A percentile compares a stretch with the other conserved stretches of the same genome.
phyloP scores from a whole-genome alignment of 1,140 invertebrate species.

The Zelostemma sp. region DNA sequence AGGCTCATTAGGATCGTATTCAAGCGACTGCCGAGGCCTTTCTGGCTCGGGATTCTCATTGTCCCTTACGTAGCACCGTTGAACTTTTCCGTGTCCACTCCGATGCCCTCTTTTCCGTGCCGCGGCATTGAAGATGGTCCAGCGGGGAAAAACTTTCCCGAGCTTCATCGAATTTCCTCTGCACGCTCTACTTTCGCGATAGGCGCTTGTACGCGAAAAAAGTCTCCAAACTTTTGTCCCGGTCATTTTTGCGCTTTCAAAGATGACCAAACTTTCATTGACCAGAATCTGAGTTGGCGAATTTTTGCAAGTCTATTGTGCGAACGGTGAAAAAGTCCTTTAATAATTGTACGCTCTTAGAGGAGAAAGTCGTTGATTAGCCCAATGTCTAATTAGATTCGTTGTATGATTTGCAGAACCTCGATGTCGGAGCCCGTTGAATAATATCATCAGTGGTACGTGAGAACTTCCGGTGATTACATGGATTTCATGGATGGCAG shows the following conservation, averaged over 20 bases:
- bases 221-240: not conserved
- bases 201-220: too few relatives aligned
- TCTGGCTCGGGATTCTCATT: too few relatives aligned
- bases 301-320: too few relatives aligned
- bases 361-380: too few relatives aligned
- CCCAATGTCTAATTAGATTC: too few relatives aligned
- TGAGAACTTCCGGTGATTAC: constrained; percentile 22
- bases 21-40: constrained; percentile 9
- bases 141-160: not conserved
- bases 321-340: too few relatives aligned
- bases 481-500: constrained; percentile 9
- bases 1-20: constrained; percentile 37
- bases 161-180: not conserved
- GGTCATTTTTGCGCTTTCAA: not conserved
- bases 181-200: not conserved
- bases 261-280: too few relatives aligned
- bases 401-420: not conserved
- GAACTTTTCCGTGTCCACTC: constrained; percentile 13
- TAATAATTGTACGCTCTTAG: too few relatives aligned
- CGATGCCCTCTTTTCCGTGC: constrained; percentile 5
- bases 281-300: too few relatives aligned
- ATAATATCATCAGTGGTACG: not conserved
- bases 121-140: not conserved
- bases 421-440: not conserved
- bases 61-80: not conserved